Evolutionary conservation across 2,797 vertebrate species (phyloP).

Genomic region (Taenioides sp.): DNA sequence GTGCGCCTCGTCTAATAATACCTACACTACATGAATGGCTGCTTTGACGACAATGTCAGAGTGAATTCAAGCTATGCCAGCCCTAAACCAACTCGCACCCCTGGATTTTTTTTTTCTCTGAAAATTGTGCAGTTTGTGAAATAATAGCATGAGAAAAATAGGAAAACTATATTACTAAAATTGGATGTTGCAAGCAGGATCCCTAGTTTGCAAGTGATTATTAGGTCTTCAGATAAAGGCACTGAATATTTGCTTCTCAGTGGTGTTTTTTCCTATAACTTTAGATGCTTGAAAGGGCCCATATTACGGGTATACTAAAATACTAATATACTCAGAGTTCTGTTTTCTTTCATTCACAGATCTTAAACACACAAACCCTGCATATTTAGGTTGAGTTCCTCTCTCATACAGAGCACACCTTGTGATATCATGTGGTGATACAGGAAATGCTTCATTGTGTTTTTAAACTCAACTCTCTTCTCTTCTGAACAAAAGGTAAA

Average conservation of each 20-base stretch:
- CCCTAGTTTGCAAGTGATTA: neutral
- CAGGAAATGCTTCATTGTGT: too few species aligned
- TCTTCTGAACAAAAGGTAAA: too few species aligned
- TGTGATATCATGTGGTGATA: too few species aligned
- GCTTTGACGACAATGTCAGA: constrained; percentile 13
- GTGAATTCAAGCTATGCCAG: constrained; percentile 9
- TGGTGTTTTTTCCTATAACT: neutral
- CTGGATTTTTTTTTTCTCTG: neutral
- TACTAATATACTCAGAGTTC: too few species aligned
- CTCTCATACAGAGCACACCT: too few species aligned
- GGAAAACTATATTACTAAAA: neutral
- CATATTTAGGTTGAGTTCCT: too few species aligned
- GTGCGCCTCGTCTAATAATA: constrained; percentile 13
- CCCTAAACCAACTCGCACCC: neutral
- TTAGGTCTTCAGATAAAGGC: neutral
- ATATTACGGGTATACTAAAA: too few species aligned
- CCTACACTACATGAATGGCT: constrained; percentile 12
- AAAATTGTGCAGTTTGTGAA: neutral
- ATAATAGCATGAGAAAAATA: constrained; percentile 7
- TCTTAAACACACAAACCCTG: too few species aligned
- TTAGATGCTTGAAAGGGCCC: neutral
- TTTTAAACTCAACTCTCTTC: too few species aligned
- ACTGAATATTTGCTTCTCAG: neutral
- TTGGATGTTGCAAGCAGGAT: neutral
- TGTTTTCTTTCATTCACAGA: too few species aligned